A percentile compares a stretch with the other conserved stretches of the same genome.
Conservation (phyloP, 2,113 vertebrate species). For the Chionodraco myersi region DNA sequence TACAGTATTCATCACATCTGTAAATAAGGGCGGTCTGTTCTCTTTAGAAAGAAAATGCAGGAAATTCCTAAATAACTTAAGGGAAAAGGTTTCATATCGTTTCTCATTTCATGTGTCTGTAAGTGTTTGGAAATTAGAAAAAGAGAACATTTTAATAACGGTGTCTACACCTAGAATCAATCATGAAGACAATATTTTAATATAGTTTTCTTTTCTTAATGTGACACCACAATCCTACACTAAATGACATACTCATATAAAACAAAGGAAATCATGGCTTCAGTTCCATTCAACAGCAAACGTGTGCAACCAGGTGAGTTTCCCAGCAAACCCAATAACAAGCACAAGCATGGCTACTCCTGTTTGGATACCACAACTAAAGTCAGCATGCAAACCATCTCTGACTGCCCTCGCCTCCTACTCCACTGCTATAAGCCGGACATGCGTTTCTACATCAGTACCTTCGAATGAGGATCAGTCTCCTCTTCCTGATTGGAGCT, state of each 20-base stretch:
- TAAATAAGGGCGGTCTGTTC: neutral
- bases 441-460: conserved; percentile 76
- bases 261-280: neutral
- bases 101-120: conserved; percentile 2
- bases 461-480: conserved; percentile 94
- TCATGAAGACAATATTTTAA: conserved; percentile 2
- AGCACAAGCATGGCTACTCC: conserved; percentile 23
- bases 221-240: conserved; percentile 4
- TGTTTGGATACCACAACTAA: neutral
- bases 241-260: neutral
- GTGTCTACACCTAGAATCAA: neutral
- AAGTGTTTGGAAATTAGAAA: conserved; percentile 45
- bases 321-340: conserved; percentile 28
- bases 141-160: neutral
- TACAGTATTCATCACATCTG: conserved; percentile 5
- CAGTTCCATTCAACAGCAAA: neutral
- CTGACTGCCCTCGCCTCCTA: conserved; percentile 22
- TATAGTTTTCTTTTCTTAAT: conserved; percentile 18
- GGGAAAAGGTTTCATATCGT: neutral
- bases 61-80: neutral
- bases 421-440: conserved; percentile 37
- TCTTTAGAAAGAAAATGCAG: neutral
- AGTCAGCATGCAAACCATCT: conserved; percentile 32
- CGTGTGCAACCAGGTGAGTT: conserved; percentile 7
- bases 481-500: conserved; percentile 99